These are phyloP conservation scores for Pemphigus obesinymphae DNA, from an alignment of 1,140 invertebrate genomes.

Conservation along the genomic window DNA sequence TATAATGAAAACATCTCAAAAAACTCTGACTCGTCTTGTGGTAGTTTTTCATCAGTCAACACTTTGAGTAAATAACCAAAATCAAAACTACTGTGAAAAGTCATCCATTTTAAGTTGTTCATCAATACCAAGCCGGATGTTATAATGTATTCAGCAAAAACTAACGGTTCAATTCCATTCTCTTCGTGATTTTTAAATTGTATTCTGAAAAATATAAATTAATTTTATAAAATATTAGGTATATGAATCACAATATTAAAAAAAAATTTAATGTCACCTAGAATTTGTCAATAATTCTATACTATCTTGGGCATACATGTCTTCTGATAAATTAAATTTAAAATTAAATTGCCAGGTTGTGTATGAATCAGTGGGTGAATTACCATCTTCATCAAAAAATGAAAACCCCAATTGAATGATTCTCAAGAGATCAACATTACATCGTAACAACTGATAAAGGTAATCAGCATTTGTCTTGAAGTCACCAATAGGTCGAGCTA, in stretches of 20 bases:
- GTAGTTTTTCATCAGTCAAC: constrained; percentile 80
- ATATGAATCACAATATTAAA: not conserved
- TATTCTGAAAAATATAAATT: constrained; percentile 58
- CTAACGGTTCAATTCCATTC: constrained; percentile 91
- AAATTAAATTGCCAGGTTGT: constrained; percentile 99
- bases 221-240: not conserved
- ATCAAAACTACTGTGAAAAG: constrained; percentile 95
- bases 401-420: constrained; percentile 94
- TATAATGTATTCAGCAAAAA: constrained; percentile 95
- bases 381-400: constrained; percentile 91
- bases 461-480: constrained; percentile 92
- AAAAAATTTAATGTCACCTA: constrained; percentile 49
- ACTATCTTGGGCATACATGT: constrained; percentile 98
- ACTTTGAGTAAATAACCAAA: constrained; percentile 97
- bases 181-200: constrained; percentile 97
- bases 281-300: constrained; percentile 94
- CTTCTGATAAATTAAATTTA: constrained; percentile 91
- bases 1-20: constrained; percentile 89
- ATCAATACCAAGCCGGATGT: constrained; percentile 92
- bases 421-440: constrained; percentile 93
- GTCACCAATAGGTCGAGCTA: constrained; percentile 93
- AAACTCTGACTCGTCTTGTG: constrained; percentile 89
- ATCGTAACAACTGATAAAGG: constrained; percentile 88
- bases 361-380: constrained; percentile 77
- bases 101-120: constrained; percentile 95